Evolutionary conservation across 1,140 invertebrate species (phyloP), one percentile per base, ranked within the genome.

Genomic region (Drosophila navojoa): DNA sequence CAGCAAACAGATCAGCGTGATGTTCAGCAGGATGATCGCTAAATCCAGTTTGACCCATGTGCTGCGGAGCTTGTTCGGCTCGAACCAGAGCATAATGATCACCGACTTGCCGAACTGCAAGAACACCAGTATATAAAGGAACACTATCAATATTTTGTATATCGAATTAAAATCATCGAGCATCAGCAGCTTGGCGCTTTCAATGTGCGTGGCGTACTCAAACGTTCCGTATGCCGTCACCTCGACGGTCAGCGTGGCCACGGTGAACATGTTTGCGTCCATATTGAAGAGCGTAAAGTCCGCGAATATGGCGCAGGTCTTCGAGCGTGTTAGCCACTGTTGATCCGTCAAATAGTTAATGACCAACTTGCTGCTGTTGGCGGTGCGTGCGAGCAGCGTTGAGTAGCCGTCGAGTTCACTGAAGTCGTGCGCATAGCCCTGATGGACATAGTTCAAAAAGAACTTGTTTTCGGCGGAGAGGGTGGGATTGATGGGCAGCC

Each of bases 251-350:
- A 91, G 11, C 0, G 76, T 78, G 29, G 60, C 45, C 1, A 86
- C 19, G 5, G 52, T 62, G 6, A 91, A 90, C 0, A 76, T 61
- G 9, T 86, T 79, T 0, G 71, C 57, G 40, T 91, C 90, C 5
- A 13, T 53, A 59, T 77, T 90, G 66, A 73, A 91, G 5, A 90
- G 13, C 1, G 84, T 80, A 15, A 91, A 91, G 13, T 91, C 90
- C 4, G 91, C 69, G 5, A 90, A 91, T 0, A 91, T 0, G 0
- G 60, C 75, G 4, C 62, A 53, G 0, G 87, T 89, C 0, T 71
- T 45, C 1, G 19, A 19, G 15, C 3, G 0, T 5, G 63, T 59
- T 0, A 91, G 9, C 90, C 90, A 91, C 4, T 54, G 11, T 10
- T 76, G 22, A 0, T 19, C 0, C 0, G n/a, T 19, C 2, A 91